Conservation (phyloP, 2,888 invertebrate genomes). For the Ectobius pallidus region DNA sequence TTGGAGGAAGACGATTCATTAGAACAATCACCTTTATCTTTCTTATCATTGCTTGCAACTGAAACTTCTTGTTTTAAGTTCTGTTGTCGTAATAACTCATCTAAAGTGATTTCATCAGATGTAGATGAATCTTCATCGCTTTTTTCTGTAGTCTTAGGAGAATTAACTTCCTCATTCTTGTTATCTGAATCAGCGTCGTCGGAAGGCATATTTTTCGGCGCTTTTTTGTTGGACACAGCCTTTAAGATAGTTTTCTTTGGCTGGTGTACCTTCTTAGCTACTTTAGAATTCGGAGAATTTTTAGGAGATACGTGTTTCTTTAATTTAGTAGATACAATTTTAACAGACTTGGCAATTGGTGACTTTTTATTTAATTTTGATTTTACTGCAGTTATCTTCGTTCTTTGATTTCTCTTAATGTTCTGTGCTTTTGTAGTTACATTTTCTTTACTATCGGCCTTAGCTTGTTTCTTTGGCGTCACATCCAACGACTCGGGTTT, state of each 20-base stretch:
- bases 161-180: neutral
- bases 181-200: neutral
- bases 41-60: neutral
- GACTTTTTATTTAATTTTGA: neutral
- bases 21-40: no score
- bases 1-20: neutral
- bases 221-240: slow-evolving; percentile 34
- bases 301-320: slow-evolving; percentile 40
- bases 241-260: neutral
- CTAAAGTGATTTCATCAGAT: slow-evolving; percentile 47
- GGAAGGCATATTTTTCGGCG: neutral
- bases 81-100: slow-evolving; percentile 49
- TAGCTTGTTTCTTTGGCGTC: slow-evolving; percentile 42
- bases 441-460: neutral
- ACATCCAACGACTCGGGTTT: neutral
- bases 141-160: neutral
- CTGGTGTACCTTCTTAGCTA: neutral
- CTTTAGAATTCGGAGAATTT: neutral
- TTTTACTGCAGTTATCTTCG: no score
- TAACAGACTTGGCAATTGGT: slow-evolving; percentile 14
- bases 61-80: slow-evolving; percentile 3
- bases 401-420: neutral
- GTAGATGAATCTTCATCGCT: slow-evolving; percentile 43
- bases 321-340: slow-evolving; percentile 34
- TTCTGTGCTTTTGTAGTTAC: neutral